These are phyloP conservation scores for Lithobates pipiens DNA, from an alignment of 2,797 vertebrate genomes.

Conservation along the genomic window DNA sequence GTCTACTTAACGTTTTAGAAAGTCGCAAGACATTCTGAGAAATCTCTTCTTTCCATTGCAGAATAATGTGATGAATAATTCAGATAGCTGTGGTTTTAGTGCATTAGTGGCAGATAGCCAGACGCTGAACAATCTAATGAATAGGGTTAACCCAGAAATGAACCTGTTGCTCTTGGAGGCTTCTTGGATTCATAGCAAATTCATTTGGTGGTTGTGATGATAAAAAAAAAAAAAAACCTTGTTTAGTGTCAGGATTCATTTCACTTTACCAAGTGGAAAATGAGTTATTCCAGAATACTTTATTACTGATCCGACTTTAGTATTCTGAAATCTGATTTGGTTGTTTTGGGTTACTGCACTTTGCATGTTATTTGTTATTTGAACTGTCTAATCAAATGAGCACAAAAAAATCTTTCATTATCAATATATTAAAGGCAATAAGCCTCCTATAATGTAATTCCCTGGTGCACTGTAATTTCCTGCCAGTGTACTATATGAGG, in stretches of 20 bases:
- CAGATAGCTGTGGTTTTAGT: neutral
- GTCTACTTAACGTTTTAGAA: neutral
- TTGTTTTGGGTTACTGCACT: too few relatives aligned
- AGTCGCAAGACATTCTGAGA: neutral
- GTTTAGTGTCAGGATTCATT: too few relatives aligned
- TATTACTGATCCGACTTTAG: neutral
- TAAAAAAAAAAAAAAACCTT: too few relatives aligned
- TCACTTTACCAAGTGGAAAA: too few relatives aligned
- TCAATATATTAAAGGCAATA: neutral
- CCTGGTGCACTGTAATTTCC: too few relatives aligned
- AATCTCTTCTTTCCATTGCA: neutral
- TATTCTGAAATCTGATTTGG: too few relatives aligned
- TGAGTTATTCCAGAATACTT: too few relatives aligned
- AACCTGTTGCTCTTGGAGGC: neutral
- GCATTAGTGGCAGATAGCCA: neutral
- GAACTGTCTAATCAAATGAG: neutral
- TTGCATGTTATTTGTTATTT: neutral
- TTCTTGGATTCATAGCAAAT: neutral
- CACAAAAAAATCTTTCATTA: neutral
- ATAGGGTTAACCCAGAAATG: neutral
- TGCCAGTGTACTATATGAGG: too few relatives aligned
- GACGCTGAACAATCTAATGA: neutral
- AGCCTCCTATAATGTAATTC: too few relatives aligned
- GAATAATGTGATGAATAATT: neutral
- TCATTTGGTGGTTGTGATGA: constrained; percentile 13